Evolutionary conservation across 1,140 invertebrate genomes (phyloP).

Genomic region (Eurosta solidaginis): DNA sequence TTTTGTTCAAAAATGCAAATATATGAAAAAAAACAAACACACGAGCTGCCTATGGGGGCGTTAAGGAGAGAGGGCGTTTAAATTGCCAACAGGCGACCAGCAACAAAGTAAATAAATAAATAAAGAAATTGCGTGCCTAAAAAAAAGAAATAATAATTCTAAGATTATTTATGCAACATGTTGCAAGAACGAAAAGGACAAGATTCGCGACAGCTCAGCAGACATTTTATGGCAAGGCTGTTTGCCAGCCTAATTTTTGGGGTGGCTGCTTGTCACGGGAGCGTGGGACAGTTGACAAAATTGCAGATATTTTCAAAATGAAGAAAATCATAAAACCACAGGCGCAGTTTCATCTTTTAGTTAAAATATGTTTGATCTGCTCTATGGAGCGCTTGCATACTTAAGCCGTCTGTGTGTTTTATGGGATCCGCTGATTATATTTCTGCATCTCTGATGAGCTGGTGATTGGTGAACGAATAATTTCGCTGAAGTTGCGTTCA

Average conservation of each 20-base stretch:
- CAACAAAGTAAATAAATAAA: background rate
- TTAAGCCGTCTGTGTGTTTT: background rate
- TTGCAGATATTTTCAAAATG: background rate
- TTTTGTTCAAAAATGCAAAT: conserved; percentile 14
- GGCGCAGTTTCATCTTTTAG: conserved; percentile 15
- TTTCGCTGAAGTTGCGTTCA: background rate
- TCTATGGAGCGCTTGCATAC: background rate
- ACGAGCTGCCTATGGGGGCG: background rate
- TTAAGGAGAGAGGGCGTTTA: background rate
- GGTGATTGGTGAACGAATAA: background rate
- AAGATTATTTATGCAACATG: background rate
- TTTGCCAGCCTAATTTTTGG: too few relatives aligned
- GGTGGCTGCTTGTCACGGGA: background rate
- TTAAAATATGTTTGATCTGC: background rate
- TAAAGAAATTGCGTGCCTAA: background rate
- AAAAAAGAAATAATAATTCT: background rate
- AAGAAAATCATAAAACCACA: background rate
- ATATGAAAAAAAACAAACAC: background rate
- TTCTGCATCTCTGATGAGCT: too few relatives aligned
- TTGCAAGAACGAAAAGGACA: background rate
- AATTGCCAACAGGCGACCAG: background rate
- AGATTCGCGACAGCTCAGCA: background rate
- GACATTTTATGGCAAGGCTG: too few relatives aligned
- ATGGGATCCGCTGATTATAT: background rate
- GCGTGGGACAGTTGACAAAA: conserved; percentile 11